Conservation (phyloP, 2,113 vertebrate species). For the Antechinus stuartii region DNA sequence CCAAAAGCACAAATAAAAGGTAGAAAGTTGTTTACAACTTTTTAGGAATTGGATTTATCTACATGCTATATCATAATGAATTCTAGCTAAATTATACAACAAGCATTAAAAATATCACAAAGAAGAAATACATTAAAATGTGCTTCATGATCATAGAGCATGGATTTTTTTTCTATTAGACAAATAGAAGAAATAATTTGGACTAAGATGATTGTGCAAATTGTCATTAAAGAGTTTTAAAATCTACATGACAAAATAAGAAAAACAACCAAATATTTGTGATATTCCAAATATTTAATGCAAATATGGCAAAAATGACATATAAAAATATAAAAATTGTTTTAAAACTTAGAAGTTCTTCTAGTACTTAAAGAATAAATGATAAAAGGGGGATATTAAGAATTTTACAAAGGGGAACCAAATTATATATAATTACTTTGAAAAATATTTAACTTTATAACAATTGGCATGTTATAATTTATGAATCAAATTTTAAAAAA, state of each 20-base stretch:
- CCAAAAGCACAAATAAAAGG: neutral
- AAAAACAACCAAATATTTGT: neutral
- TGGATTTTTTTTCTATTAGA: neutral
- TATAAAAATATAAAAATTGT: neutral
- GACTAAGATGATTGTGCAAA: neutral
- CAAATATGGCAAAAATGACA: neutral
- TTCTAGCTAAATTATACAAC: neutral
- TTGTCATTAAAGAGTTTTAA: neutral
- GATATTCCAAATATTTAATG: neutral
- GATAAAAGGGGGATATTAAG: neutral
- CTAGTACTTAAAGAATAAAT: neutral
- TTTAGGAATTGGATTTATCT: neutral
- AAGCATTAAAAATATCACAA: neutral
- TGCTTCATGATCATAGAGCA: neutral
- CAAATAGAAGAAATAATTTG: neutral
- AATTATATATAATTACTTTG: neutral
- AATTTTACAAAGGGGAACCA: neutral
- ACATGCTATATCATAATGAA: neutral
- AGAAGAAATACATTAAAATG: neutral
- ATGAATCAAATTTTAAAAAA: neutral
- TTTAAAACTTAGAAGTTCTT: neutral
- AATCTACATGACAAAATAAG: neutral
- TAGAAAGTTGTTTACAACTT: neutral
- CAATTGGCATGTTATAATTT: neutral
- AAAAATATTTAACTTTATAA: neutral